Evolutionary conservation across 2,113 vertebrate genomes (phyloP).

Genomic region (rat (Rattus norvegicus)): DNA sequence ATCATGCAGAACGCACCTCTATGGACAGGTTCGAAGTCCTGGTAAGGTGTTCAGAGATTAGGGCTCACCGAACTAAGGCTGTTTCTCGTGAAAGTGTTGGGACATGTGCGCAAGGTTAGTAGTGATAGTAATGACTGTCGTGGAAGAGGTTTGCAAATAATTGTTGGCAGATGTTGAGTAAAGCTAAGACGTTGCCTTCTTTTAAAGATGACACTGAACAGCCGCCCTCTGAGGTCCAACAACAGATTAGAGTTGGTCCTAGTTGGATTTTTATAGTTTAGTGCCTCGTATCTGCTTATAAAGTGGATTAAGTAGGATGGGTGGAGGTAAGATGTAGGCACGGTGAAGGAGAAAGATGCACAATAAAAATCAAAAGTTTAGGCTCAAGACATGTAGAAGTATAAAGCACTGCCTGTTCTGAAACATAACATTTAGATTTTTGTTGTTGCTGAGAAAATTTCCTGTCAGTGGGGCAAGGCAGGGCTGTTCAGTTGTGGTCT

Average conservation of each 20-base stretch:
- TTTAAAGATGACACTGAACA: slow-evolving; percentile 28
- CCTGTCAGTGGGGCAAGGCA: slow-evolving; percentile 48
- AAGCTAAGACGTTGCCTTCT: not conserved
- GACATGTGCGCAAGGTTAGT: slow-evolving; percentile 48
- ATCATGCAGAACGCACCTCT: not conserved
- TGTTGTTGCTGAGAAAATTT: slow-evolving; percentile 14
- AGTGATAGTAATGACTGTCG: slow-evolving; percentile 24
- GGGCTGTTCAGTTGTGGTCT: slow-evolving; percentile 40
- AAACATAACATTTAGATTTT: slow-evolving; percentile 19
- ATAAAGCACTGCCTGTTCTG: slow-evolving; percentile 8
- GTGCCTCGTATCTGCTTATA: not conserved
- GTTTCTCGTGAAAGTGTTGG: not conserved
- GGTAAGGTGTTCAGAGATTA: not conserved
- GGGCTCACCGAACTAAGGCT: not conserved
- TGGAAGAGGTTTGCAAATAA: not conserved
- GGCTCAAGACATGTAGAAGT: not conserved
- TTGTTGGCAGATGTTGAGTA: slow-evolving; percentile 47
- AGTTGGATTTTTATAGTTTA: slow-evolving; percentile 41
- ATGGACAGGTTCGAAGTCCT: not conserved
- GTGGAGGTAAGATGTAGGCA: not conserved
- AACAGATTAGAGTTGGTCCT: slow-evolving; percentile 47
- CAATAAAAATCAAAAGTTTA: slow-evolving; percentile 16
- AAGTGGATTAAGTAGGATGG: slow-evolving; percentile 34
- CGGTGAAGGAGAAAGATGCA: slow-evolving; percentile 26
- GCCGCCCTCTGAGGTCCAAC: not conserved